A percentile compares a stretch with the other conserved stretches of the same genome.
Evolutionary conservation across 2,113 vertebrate species (phyloP).

Genomic region (Myiagra hebetior): DNA sequence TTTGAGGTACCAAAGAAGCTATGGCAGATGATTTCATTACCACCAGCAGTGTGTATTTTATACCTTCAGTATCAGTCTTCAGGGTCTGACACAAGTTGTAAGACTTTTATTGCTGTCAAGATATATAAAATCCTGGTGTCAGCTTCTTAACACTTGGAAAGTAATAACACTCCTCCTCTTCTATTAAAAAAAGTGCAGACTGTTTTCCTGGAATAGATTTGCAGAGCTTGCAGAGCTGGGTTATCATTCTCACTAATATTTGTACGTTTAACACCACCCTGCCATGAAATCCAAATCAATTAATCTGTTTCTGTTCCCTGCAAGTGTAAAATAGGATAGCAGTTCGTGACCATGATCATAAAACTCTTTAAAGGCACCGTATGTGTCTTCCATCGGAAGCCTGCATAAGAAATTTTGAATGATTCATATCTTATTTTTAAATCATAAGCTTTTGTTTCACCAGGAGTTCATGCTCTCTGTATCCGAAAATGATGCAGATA

Average conservation of each 20-base stretch:
- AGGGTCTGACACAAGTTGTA: neutral
- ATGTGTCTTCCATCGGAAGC: neutral
- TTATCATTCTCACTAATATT: neutral
- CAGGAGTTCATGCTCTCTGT: neutral
- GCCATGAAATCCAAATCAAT: neutral
- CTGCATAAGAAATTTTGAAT: neutral
- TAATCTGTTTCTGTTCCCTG: neutral
- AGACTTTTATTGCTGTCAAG: neutral
- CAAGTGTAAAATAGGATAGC: neutral
- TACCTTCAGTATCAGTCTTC: neutral
- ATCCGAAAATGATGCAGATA: neutral
- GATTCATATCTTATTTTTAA: neutral
- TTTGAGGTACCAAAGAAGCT: neutral
- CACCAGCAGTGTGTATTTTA: neutral
- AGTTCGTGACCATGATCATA: neutral
- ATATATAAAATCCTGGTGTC: neutral
- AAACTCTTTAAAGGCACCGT: neutral
- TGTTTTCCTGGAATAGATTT: neutral
- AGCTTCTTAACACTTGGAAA: neutral
- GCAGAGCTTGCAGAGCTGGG: neutral
- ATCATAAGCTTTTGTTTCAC: neutral
- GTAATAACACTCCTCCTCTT: neutral
- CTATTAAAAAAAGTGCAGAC: neutral
- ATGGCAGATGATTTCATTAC: neutral
- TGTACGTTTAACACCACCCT: neutral